Conservation (phyloP, 2,113 vertebrate genomes). For the Hypanus sabinus region DNA sequence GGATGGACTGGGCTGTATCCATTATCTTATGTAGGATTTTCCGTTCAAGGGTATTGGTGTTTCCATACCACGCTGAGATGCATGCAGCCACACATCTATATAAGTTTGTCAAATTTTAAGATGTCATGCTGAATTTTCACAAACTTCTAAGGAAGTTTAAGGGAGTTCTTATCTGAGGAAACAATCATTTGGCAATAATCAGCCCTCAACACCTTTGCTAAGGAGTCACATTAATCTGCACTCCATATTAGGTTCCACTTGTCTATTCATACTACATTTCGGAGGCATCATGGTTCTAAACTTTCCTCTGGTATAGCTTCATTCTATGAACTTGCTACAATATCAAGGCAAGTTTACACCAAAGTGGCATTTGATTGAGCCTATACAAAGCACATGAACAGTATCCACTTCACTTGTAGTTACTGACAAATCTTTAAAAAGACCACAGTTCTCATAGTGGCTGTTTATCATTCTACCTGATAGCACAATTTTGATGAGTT, state of each 20-base stretch:
- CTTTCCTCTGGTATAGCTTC: not conserved
- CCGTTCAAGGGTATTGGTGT: too few relatives aligned
- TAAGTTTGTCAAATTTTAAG: too few relatives aligned
- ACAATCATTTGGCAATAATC: not conserved
- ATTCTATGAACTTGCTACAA: not conserved
- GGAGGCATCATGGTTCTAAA: not conserved
- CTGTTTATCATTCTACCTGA: not conserved
- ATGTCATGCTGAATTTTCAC: too few relatives aligned
- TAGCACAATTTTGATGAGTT: not conserved
- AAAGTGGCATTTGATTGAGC: not conserved
- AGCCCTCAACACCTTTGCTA: not conserved
- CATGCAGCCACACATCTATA: too few relatives aligned
- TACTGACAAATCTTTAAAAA: not conserved
- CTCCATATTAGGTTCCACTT: not conserved
- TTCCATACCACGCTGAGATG: too few relatives aligned
- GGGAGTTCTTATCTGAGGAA: not conserved
- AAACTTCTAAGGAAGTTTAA: too few relatives aligned
- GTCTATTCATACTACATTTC: not conserved
- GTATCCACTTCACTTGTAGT: not conserved
- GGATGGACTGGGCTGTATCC: too few relatives aligned
- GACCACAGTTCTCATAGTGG: not conserved
- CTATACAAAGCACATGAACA: not conserved
- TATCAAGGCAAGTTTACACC: slow-evolving; percentile 21
- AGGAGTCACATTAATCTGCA: not conserved
- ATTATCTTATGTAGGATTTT: too few relatives aligned